Evolutionary conservation across 2,888 invertebrate genomes (phyloP).

Genomic region (Elgonia sp.): DNA sequence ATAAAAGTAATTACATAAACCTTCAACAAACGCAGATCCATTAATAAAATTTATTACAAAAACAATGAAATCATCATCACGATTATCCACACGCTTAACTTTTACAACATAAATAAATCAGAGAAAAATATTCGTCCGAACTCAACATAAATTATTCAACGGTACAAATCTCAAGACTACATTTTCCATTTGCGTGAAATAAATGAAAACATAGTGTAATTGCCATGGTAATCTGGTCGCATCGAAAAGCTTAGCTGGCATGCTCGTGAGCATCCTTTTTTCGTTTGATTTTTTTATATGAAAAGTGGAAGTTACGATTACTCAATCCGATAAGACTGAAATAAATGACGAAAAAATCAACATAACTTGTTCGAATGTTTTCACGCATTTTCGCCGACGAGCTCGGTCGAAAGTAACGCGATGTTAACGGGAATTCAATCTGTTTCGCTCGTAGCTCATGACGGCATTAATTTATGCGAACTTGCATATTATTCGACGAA

Average conservation of each 20-base stretch:
- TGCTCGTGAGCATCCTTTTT: not conserved
- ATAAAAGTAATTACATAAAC: not conserved
- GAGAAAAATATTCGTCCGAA: not conserved
- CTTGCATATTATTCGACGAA: slow-evolving; percentile 38
- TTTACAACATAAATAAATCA: too few species aligned
- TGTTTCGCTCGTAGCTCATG: slow-evolving; percentile 59
- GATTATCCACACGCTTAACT: too few species aligned
- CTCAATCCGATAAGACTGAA: not conserved
- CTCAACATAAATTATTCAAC: not conserved
- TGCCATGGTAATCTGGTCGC: not conserved
- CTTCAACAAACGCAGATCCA: not conserved
- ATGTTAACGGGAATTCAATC: slow-evolving; percentile 64
- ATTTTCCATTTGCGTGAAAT: not conserved
- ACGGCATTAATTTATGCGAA: slow-evolving; percentile 61
- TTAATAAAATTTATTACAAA: too few species aligned
- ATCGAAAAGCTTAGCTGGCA: not conserved
- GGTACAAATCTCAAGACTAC: not conserved
- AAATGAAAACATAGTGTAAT: not conserved
- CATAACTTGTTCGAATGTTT: slow-evolving; percentile 1
- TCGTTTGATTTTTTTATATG: not conserved
- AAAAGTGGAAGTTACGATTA: slow-evolving; percentile 12
- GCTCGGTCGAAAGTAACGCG: slow-evolving; percentile 48
- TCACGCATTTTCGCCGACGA: slow-evolving; percentile 38
- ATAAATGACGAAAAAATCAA: not conserved
- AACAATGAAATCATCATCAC: too few species aligned